Conservation (phyloP, 2,888 invertebrate genomes). For the Suillia variegata region DNA sequence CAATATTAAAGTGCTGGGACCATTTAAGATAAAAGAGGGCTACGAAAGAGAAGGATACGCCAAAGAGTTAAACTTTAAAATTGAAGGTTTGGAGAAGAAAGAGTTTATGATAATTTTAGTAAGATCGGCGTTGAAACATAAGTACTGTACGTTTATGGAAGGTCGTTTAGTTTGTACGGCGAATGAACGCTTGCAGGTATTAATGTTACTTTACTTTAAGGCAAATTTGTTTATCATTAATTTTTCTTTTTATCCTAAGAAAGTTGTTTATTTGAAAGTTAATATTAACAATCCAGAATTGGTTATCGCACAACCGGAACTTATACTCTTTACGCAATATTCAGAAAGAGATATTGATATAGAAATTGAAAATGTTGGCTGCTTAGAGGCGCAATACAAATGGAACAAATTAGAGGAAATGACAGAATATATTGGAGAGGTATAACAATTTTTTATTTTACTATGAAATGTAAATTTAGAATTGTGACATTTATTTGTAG, state of each 20-base stretch:
- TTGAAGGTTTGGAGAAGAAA: conserved; percentile 35
- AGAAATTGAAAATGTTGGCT: conserved; percentile 40
- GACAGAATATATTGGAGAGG: conserved; percentile 31
- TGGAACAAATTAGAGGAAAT: conserved; percentile 44
- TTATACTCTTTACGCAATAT: conserved; percentile 44
- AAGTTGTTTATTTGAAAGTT: conserved; percentile 33
- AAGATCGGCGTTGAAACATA: conserved; percentile 30
- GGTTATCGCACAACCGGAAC: conserved; percentile 36
- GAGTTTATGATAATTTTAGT: conserved; percentile 42
- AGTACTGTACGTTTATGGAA: conserved; percentile 34
- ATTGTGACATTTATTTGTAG: conserved; percentile 15
- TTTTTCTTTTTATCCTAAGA: conserved; percentile 28
- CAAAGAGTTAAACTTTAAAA: conserved; percentile 30
- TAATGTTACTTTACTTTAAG: not conserved
- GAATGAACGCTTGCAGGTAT: conserved; percentile 34
- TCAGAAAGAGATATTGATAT: conserved; percentile 33
- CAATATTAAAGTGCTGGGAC: conserved; percentile 38
- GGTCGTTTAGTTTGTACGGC: conserved; percentile 43
- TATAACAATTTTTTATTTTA: conserved; percentile 14
- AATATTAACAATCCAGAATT: conserved; percentile 40
- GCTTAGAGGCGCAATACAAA: conserved; percentile 38
- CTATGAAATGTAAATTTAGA: not conserved
- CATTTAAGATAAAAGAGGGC: conserved; percentile 44
- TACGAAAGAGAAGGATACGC: no score
- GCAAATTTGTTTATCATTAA: no score